phyloP scores from a whole-genome alignment of 2,888 invertebrate species.

The Conomelus anceps region DNA sequence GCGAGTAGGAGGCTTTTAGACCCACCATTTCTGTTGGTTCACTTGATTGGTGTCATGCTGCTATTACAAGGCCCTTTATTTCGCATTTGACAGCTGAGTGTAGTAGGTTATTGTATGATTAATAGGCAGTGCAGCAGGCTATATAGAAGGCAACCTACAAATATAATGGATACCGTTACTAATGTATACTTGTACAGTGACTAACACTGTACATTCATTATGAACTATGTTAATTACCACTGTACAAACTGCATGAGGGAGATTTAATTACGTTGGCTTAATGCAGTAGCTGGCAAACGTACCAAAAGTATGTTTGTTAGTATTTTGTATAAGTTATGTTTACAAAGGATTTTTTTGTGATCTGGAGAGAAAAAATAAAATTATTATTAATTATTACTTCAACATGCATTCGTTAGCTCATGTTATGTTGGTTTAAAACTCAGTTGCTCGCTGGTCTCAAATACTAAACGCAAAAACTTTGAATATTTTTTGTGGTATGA shows the following conservation, averaged over 20 bases:
- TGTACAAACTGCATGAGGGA: background rate
- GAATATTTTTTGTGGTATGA: too few species aligned
- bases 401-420: too few species aligned
- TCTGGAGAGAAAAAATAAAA: too few species aligned
- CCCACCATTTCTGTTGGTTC: background rate
- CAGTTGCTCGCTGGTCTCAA: too few species aligned
- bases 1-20: background rate
- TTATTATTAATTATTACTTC: too few species aligned
- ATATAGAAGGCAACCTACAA: background rate
- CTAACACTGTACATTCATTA: background rate
- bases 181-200: background rate
- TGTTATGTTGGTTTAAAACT: too few species aligned
- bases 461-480: too few species aligned
- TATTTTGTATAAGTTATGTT: too few species aligned
- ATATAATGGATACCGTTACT: background rate
- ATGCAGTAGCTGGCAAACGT: too few species aligned
- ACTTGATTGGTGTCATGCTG: background rate
- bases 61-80: background rate
- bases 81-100: background rate
- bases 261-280: too few species aligned
- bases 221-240: background rate
- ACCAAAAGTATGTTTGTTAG: too few species aligned
- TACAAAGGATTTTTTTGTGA: too few species aligned
- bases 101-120: background rate
- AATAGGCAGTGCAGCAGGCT: background rate